phyloP scores from a whole-genome alignment of 2,797 vertebrate species.

The Brachyrhaphis roseni region DNA sequence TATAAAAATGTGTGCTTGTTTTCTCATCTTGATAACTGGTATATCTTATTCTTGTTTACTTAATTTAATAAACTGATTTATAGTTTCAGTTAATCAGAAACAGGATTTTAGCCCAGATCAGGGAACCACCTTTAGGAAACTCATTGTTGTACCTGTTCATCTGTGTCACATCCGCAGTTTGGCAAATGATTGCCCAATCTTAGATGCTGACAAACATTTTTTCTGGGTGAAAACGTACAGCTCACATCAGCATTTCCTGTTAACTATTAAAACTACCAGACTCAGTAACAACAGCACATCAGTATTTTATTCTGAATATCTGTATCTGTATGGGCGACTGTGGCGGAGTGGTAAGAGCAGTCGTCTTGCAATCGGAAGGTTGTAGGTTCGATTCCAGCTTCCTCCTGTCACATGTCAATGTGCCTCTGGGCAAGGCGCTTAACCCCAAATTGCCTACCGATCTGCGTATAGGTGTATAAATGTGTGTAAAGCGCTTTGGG shows the following conservation, averaged over 20 bases:
- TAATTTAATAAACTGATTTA: neutral
- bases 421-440: too few relatives aligned
- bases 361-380: too few relatives aligned
- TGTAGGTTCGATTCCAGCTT: too few relatives aligned
- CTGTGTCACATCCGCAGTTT: constrained; percentile 27
- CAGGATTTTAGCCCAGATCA: neutral
- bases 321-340: too few relatives aligned
- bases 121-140: neutral
- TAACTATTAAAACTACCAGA: constrained; percentile 17
- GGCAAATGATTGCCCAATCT: constrained; percentile 66
- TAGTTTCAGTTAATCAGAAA: neutral
- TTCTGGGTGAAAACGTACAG: constrained; percentile 45
- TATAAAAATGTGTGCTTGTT: neutral
- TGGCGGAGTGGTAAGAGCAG: too few relatives aligned
- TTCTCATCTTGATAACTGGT: neutral
- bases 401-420: too few relatives aligned
- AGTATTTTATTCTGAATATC: neutral
- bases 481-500: too few relatives aligned
- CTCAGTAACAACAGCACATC: neutral
- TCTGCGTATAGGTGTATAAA: too few relatives aligned
- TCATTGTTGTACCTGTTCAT: neutral
- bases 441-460: too few relatives aligned
- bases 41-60: neutral
- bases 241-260: constrained; percentile 56
- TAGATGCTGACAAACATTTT: constrained; percentile 65